Conservation (phyloP, 2,888 invertebrate genomes). For the Aromia moschata region DNA sequence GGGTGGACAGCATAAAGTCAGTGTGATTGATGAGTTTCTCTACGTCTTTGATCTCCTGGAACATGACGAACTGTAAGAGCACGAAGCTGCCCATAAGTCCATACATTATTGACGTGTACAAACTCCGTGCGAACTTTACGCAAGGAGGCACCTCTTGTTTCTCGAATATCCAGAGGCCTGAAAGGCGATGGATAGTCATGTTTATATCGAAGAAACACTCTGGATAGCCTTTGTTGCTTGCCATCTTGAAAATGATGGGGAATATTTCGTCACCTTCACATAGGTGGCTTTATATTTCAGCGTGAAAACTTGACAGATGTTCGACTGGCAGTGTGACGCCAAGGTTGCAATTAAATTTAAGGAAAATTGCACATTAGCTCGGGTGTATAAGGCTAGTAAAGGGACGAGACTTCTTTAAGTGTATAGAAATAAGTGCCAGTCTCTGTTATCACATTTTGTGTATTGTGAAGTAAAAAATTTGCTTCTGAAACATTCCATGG, state of each 20-base stretch:
- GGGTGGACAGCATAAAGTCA: constrained; percentile 23
- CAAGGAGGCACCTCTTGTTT: background rate
- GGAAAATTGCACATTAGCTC: no score
- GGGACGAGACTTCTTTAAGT: no score
- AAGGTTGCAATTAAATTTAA: background rate
- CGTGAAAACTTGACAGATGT: background rate
- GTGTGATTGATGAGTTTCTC: constrained; percentile 23
- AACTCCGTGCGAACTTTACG: background rate
- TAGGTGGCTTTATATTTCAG: background rate
- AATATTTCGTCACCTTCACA: background rate
- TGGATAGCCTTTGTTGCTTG: background rate
- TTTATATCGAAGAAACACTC: constrained; percentile 12
- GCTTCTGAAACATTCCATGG: no score
- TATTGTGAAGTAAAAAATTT: no score
- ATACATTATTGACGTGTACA: constrained; percentile 6
- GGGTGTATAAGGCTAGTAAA: no score
- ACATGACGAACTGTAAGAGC: constrained; percentile 17
- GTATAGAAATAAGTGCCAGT: no score
- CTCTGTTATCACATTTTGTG: no score
- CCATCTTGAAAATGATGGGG: background rate
- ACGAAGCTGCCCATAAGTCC: background rate
- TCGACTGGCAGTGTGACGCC: no score
- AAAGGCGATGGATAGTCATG: constrained; percentile 1
- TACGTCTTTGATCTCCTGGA: constrained; percentile 17
- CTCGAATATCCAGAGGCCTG: constrained; percentile 17